Evolutionary conservation across 53 echinoderm and acorn worm genomes (phyloP).

Genomic region (Paracentrotus lividus): DNA sequence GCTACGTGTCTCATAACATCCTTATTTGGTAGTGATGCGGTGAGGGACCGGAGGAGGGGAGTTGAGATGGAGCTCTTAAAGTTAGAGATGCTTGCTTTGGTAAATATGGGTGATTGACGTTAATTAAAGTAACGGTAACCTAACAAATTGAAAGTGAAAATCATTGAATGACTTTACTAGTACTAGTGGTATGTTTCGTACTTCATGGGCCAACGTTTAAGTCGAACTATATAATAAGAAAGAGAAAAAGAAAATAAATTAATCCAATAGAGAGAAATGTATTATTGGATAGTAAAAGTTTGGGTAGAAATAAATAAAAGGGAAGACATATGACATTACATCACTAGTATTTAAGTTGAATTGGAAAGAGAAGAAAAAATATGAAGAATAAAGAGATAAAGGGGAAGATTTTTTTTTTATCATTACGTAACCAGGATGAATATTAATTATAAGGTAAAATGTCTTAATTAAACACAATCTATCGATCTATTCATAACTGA

Average conservation of each 20-base stretch:
- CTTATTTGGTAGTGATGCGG: conserved; percentile 60
- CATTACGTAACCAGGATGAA: no score
- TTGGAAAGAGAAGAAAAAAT: no score
- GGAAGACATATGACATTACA: no score
- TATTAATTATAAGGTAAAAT: no score
- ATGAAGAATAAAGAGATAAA: no score
- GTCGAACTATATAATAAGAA: not conserved
- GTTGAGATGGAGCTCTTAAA: conserved; percentile 25
- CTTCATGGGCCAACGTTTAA: not conserved
- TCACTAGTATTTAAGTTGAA: no score
- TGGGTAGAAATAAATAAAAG: no score
- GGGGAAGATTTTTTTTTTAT: no score
- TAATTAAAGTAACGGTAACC: not conserved
- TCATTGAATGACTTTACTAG: not conserved
- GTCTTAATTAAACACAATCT: no score
- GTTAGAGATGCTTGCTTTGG: not conserved
- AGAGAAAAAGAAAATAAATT: not conserved
- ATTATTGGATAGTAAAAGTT: no score
- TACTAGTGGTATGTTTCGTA: not conserved
- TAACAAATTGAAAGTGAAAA: not conserved
- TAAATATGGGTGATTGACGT: not conserved
- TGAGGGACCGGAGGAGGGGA: conserved; percentile 49
- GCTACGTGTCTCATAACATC: conserved; percentile 49
- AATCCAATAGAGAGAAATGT: not conserved
- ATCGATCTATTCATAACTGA: no score